Percentiles rank a stretch among this genome's conserved stretches.
These are phyloP conservation scores for Tamandua tetradactyla DNA, from an alignment of 2,797 vertebrate genomes.

Conservation along the genomic window DNA sequence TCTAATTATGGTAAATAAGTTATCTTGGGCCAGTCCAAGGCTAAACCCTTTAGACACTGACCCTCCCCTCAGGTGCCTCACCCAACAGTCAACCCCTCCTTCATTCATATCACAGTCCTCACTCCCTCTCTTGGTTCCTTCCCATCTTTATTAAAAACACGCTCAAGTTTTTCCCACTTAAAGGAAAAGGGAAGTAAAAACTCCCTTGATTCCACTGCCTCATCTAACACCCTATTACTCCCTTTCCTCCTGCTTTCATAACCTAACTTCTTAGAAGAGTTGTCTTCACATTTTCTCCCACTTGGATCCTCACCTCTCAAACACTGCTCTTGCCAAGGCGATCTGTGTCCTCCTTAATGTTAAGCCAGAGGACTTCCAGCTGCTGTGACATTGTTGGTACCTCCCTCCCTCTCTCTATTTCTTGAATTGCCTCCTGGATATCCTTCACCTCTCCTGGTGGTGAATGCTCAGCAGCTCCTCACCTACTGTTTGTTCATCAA, in stretches of 20 bases:
- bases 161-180: neutral
- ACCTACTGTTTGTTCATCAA: neutral
- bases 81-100: neutral
- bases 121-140: neutral
- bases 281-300: neutral
- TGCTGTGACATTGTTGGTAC: neutral
- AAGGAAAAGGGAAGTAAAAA: neutral
- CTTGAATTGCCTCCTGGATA: neutral
- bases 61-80: neutral
- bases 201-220: neutral
- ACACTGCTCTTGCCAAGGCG: neutral
- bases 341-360: neutral
- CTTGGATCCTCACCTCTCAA: neutral
- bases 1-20: neutral
- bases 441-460: neutral
- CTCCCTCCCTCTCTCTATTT: no score
- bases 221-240: neutral
- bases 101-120: neutral
- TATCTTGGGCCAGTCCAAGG: neutral
- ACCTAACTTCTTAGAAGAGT: neutral
- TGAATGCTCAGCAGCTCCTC: neutral
- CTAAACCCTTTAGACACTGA: neutral
- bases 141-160: neutral
- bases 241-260: neutral
- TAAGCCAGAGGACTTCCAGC: neutral